Base-by-base conservation (phyloP, 2,888 invertebrate species). In the Metalampra italica region DNA sequence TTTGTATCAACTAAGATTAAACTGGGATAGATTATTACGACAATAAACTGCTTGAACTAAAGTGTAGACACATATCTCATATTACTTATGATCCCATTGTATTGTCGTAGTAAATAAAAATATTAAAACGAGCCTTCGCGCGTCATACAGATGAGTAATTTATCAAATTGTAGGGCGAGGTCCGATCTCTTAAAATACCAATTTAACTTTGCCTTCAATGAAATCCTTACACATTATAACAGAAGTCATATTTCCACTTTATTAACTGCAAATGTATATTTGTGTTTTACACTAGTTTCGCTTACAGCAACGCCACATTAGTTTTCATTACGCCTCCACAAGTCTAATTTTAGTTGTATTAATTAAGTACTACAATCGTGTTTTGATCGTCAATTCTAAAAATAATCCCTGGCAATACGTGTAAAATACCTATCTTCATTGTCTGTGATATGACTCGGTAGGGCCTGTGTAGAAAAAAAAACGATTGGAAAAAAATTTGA, bases 291-390 rank as follows among this genome's bases (percentile, higher is more conserved):
- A 66, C 60, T 66, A 65, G 65, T 59, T 64, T 62, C 54, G 57
- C 56, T 62, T 54, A 60, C 63, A 64, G 66, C 58, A 63, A 61
- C 65, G 66, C 58, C 64, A 61, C 65, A 67, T 75, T 69, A 66
- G 60, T 67, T 70, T 69, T 72, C 64, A 75, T 74, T 71, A 68
- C 64, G 56, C 54, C 62, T 56, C 40, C 62, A 66, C 64, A 63
- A 63, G 63, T 67, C 69, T 62, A 76, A 71, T 74, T 75, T 70
- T 64, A 71, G 65, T 71, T 71, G 62, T 76, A 74, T 75, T 75
- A 73, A 75, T 75, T 72, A 60, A 59, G 50, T 36, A 49, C 49
- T 69, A 74, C 62, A 66, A 64, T 65, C 61, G 63, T 53, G 59
- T 73, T 75, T 69, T 57, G 64, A 65, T 61, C 59, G 64, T 54